phyloP scores from a whole-genome alignment of 2,888 invertebrate species.

The Cybosia mesomella region DNA sequence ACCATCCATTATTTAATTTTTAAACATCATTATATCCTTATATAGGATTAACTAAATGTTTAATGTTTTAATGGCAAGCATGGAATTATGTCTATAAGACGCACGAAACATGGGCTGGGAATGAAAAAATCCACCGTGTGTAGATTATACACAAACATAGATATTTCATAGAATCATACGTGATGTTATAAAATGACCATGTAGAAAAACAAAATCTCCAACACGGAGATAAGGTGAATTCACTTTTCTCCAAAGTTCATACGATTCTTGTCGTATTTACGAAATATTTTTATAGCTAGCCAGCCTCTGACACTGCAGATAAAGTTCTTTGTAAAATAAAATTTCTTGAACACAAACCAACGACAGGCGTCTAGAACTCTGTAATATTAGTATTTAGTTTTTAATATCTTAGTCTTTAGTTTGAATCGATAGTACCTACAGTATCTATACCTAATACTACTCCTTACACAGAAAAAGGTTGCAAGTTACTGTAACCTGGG shows the following conservation, averaged over 20 bases:
- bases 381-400: slow-evolving; percentile 1
- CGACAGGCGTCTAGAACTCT: slow-evolving; percentile 1
- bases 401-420: neutral
- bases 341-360: neutral
- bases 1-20: too few relatives aligned
- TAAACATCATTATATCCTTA: too few relatives aligned
- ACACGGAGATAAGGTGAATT: slow-evolving; percentile 1
- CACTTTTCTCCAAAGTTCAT: neutral
- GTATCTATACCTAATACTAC: too few relatives aligned
- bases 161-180: neutral
- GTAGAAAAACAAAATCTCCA: neutral
- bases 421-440: neutral
- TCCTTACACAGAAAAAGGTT: too few relatives aligned
- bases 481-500: neutral
- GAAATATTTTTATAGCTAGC: too few relatives aligned
- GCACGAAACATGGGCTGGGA: too few relatives aligned
- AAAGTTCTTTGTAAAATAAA: slow-evolving; percentile 1
- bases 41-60: too few relatives aligned
- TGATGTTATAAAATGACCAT: neutral
- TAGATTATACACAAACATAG: neutral
- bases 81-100: too few relatives aligned
- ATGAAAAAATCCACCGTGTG: too few relatives aligned
- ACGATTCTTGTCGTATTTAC: neutral
- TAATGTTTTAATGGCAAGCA: too few relatives aligned
- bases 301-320: neutral